Evolutionary conservation across 1,140 invertebrate genomes (phyloP).

Genomic region (Luehdorfia chinensis): DNA sequence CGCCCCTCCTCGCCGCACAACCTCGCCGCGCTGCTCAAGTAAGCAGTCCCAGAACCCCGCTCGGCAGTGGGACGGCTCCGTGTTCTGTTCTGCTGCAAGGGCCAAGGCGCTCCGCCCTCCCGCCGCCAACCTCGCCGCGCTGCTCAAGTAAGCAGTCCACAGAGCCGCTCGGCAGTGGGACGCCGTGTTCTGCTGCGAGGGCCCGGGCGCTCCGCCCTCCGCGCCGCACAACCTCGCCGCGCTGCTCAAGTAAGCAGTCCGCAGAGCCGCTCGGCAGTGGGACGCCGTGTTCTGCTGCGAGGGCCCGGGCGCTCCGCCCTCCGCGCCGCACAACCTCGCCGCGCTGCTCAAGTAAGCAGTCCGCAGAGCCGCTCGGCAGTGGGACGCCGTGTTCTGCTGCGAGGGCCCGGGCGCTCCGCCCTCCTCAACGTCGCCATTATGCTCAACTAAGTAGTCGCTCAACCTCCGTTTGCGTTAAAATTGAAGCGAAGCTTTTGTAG

Average conservation of each 20-base stretch:
- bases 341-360: slow-evolving; percentile 48
- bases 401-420: slow-evolving; percentile 23
- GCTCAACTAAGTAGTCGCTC: slow-evolving; percentile 51
- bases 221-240: slow-evolving; percentile 20
- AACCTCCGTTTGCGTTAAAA: neutral
- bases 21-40: too few relatives aligned
- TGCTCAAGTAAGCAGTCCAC: slow-evolving; percentile 27
- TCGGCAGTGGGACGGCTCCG: too few relatives aligned
- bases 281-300: slow-evolving; percentile 46
- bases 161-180: slow-evolving; percentile 50
- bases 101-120: neutral
- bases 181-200: slow-evolving; percentile 41
- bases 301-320: slow-evolving; percentile 21
- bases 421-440: slow-evolving; percentile 19
- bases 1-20: too few relatives aligned
- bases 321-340: slow-evolving; percentile 13
- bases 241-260: slow-evolving; percentile 49
- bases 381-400: slow-evolving; percentile 51
- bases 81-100: slow-evolving; percentile 16
- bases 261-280: too few relatives aligned
- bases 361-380: too few relatives aligned
- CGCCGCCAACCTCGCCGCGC: slow-evolving; percentile 33
- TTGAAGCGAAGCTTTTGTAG: too few relatives aligned
- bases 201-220: slow-evolving; percentile 18
- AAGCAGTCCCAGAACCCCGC: too few relatives aligned